A percentile compares a stretch with the other conserved stretches of the same genome.
Evolutionary conservation across 1,140 invertebrate species (phyloP).

Genomic region (Chrysoperla carnea): DNA sequence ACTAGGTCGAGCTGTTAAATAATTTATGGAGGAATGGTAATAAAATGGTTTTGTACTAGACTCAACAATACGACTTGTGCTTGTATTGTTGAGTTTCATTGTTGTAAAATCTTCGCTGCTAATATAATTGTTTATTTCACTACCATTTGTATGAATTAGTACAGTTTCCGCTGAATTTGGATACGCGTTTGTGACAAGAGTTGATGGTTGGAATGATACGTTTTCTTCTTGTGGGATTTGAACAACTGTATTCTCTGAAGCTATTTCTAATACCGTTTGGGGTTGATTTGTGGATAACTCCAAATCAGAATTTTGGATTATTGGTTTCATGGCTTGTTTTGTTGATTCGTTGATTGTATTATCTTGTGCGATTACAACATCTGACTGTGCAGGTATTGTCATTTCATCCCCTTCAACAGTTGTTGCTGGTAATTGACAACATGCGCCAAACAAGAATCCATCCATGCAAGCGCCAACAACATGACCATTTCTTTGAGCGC

Average conservation of each 20-base stretch:
- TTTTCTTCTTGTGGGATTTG: constrained; percentile 19
- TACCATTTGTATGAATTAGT: constrained; percentile 40
- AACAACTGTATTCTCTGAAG: constrained; percentile 15
- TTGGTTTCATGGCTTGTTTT: constrained; percentile 1
- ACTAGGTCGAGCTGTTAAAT: constrained; percentile 6
- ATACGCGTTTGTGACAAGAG: constrained; percentile 30
- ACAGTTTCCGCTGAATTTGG: constrained; percentile 43
- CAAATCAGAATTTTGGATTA: not conserved
- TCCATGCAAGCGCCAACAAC: constrained; percentile 82
- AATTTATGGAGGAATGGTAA: not conserved
- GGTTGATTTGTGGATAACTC: not conserved
- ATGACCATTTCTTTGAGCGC: constrained; percentile 55
- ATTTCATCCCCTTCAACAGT: not conserved
- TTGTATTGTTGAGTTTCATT: constrained; percentile 21
- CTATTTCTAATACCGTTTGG: constrained; percentile 12
- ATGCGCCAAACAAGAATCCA: constrained; percentile 79
- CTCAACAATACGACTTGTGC: not conserved
- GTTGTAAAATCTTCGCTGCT: constrained; percentile 35
- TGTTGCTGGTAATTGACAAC: constrained; percentile 47
- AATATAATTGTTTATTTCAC: constrained; percentile 30
- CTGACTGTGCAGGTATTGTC: not conserved
- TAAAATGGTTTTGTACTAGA: not conserved
- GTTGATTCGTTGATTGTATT: not conserved
- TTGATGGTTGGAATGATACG: constrained; percentile 13
- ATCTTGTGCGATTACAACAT: constrained; percentile 13